These are phyloP conservation scores for Nemotelus nigrinus DNA, from an alignment of 2,888 invertebrate genomes.

Conservation along the genomic window DNA sequence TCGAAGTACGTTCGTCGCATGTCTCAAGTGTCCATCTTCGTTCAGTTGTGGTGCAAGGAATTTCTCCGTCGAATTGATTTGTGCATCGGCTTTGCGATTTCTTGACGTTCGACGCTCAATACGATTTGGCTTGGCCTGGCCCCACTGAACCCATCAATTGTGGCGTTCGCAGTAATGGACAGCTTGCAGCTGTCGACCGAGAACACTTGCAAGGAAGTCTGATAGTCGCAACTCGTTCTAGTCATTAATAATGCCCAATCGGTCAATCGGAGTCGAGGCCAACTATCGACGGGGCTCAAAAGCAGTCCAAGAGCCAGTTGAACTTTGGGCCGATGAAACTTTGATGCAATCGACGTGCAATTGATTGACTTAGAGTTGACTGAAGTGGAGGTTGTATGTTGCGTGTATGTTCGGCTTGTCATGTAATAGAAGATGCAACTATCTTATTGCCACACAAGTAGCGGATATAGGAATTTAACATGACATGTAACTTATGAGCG, in stretches of 20 bases:
- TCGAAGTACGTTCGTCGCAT: not conserved
- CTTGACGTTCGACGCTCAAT: constrained; percentile 8
- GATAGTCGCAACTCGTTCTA: constrained; percentile 9
- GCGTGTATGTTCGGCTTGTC: too few species aligned
- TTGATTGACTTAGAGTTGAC: not conserved
- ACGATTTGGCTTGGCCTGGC: not conserved
- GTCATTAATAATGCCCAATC: constrained; percentile 32
- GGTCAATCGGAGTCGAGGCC: not conserved
- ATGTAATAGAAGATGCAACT: too few species aligned
- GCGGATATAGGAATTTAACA: too few species aligned
- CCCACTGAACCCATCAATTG: not conserved
- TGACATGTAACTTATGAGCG: too few species aligned
- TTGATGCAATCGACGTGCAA: constrained; percentile 25
- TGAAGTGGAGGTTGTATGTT: not conserved
- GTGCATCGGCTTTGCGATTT: constrained; percentile 9
- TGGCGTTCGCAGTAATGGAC: constrained; percentile 6
- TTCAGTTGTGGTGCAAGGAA: not conserved
- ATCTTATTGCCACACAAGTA: too few species aligned
- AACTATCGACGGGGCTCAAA: constrained; percentile 27
- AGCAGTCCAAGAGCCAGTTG: constrained; percentile 27
- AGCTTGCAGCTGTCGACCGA: constrained; percentile 21
- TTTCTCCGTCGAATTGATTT: constrained; percentile 19
- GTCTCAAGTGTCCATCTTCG: constrained; percentile 19
- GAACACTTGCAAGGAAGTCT: constrained; percentile 28
- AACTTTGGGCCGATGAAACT: constrained; percentile 25